Evolutionary conservation across 2,888 invertebrate genomes (phyloP), one percentile per base, ranked within the genome.

Genomic region (Plagodis dolabraria): DNA sequence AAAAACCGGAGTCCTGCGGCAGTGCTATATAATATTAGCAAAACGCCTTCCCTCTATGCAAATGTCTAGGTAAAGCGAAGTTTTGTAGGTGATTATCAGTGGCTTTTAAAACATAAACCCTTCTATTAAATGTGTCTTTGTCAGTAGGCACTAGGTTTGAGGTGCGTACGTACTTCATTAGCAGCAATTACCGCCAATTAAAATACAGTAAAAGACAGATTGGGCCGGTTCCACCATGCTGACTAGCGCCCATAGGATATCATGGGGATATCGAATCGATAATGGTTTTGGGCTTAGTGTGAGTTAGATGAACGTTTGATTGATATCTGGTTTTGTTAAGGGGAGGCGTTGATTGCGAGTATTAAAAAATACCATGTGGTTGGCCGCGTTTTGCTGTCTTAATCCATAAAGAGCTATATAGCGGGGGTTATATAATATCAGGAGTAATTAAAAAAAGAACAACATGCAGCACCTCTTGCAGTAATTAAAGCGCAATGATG

Each of bases 151-250:
- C 35, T 40, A 52, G 36, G 44, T 52, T 48, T 48, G 55, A 40
- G 40, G 40, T 7, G n/a, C 5, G 11, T 22, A 9, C 47, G 49
- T 58, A 62, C 63, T 67, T 69, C 62, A 67, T 84, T 82, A 84
- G 67, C 72, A 70, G 80, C 76, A 83, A 86, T 89, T 89, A 83
- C 78, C 75, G 76, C 83, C 86, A 89, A 90, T 90, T 87, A 89
- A 85, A 84, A 71, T 74, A 76, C 79, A 76, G 74, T 77, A 70
- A 79, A 80, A 72, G 80, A 77, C 71, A 74, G 75, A 75, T 79
- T 76, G 77, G 74, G 70, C 74, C 54, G 71, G 71, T 52, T 60
- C 36, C 51, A 54, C 59, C 42, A 46, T 50, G 11, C 35, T 35
- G 46, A 47, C 64, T 71, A 71, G 65, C 69, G 70, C 67, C 73